phyloP scores from a whole-genome alignment of 2,797 vertebrate species.

The Sparus aurata region DNA sequence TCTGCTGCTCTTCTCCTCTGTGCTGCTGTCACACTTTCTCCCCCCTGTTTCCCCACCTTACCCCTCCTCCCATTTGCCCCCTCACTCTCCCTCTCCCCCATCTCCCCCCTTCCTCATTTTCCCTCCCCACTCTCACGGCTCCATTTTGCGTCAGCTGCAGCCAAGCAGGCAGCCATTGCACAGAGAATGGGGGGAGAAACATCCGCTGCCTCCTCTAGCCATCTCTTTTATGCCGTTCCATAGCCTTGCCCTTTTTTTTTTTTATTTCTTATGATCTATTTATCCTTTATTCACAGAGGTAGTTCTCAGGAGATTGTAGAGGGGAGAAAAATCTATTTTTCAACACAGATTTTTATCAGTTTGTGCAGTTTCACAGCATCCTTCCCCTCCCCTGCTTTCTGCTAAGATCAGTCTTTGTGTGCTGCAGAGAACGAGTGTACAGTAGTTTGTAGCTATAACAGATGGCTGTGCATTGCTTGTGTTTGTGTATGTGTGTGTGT shows the following conservation, averaged over 20 bases:
- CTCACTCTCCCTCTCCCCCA: background rate
- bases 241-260: slow-evolving; percentile 9
- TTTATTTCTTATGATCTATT: slow-evolving; percentile 38
- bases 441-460: slow-evolving; percentile 73
- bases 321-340: slow-evolving; percentile 50
- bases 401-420: slow-evolving; percentile 61
- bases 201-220: slow-evolving; percentile 16
- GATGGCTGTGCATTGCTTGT: slow-evolving; percentile 73
- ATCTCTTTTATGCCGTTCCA: slow-evolving; percentile 19
- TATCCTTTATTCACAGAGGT: slow-evolving; percentile 65
- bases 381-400: slow-evolving; percentile 44
- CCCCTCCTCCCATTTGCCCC: slow-evolving; percentile 32
- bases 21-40: slow-evolving; percentile 57
- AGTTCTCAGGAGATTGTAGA: slow-evolving; percentile 54
- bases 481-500: slow-evolving; percentile 56
- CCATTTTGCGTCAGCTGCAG: slow-evolving; percentile 76
- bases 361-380: slow-evolving; percentile 63
- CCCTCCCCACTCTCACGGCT: slow-evolving; percentile 36
- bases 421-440: slow-evolving; percentile 49
- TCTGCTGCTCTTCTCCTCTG: slow-evolving; percentile 34
- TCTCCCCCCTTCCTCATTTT: background rate
- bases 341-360: slow-evolving; percentile 64
- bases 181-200: slow-evolving; percentile 24
- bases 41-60: slow-evolving; percentile 27
- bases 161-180: slow-evolving; percentile 74